These are phyloP conservation scores for Dione juno DNA, from an alignment of 2,888 invertebrate species.

Conservation along the genomic window DNA sequence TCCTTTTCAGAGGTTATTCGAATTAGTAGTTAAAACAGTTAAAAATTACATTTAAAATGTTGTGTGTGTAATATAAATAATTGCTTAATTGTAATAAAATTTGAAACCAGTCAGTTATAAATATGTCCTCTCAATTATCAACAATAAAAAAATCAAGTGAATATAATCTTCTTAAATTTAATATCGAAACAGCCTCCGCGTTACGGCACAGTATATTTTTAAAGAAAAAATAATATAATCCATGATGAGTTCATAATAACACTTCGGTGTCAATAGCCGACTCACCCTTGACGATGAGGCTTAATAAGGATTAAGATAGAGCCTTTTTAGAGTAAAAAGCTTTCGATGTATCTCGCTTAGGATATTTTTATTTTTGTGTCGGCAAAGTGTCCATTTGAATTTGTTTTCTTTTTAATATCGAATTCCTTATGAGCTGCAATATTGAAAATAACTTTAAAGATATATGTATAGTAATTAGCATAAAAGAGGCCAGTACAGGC, in stretches of 20 bases:
- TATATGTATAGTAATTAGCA: not conserved
- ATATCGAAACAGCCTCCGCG: constrained; percentile 57
- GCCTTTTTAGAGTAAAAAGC: constrained; percentile 77
- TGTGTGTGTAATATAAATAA: not conserved
- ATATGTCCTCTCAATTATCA: constrained; percentile 8
- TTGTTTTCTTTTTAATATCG: constrained; percentile 47
- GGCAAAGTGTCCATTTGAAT: constrained; percentile 54
- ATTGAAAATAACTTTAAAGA: constrained; percentile 13
- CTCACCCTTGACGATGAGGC: constrained; percentile 71
- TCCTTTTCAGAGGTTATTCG: too few species aligned
- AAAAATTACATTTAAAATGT: too few species aligned
- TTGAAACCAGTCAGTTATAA: not conserved
- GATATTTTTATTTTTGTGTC: constrained; percentile 61
- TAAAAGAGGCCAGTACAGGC: not conserved
- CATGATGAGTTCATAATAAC: constrained; percentile 74
- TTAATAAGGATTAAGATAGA: constrained; percentile 82
- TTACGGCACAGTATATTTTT: constrained; percentile 62
- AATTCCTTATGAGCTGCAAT: not conserved
- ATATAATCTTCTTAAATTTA: constrained; percentile 61
- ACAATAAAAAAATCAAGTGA: constrained; percentile 33
- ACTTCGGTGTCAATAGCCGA: constrained; percentile 69
- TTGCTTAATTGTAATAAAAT: not conserved
- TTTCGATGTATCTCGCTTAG: constrained; percentile 73
- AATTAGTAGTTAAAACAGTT: too few species aligned
- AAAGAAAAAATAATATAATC: constrained; percentile 67